A percentile compares a stretch with the other conserved stretches of the same genome.
Conservation (phyloP, 2,888 invertebrate species). For the Argyra leucocephala region DNA sequence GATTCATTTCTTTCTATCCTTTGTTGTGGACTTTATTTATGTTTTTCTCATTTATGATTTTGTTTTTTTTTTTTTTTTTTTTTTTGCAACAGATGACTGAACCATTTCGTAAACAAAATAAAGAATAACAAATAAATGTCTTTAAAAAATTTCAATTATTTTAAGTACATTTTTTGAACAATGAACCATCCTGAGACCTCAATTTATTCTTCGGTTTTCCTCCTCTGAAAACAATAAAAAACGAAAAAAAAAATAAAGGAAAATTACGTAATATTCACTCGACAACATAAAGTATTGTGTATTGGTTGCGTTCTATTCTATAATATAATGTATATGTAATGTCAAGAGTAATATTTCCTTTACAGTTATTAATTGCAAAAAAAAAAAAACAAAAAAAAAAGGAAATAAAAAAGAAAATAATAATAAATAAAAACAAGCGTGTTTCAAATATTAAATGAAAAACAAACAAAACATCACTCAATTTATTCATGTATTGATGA, state of each 20-base stretch:
- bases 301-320: neutral
- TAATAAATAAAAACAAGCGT: neutral
- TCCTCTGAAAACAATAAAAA: neutral
- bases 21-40: neutral
- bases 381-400: neutral
- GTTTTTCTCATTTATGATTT: neutral
- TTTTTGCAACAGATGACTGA: neutral
- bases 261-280: neutral
- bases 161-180: neutral
- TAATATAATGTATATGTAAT: neutral
- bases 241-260: neutral
- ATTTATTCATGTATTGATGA: too few relatives aligned
- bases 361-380: neutral
- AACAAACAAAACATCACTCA: too few relatives aligned
- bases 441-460: too few relatives aligned
- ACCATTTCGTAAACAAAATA: constrained; percentile 1
- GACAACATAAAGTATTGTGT: neutral
- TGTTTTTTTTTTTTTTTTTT: neutral
- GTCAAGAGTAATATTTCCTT: neutral
- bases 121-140: neutral
- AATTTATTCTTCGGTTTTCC: too few relatives aligned
- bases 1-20: neutral
- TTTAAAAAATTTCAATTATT: neutral
- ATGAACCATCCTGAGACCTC: too few relatives aligned
- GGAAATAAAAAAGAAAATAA: neutral